phyloP scores from a whole-genome alignment of 2,888 invertebrate genomes.

The Sepioteuthis lessoniana region DNA sequence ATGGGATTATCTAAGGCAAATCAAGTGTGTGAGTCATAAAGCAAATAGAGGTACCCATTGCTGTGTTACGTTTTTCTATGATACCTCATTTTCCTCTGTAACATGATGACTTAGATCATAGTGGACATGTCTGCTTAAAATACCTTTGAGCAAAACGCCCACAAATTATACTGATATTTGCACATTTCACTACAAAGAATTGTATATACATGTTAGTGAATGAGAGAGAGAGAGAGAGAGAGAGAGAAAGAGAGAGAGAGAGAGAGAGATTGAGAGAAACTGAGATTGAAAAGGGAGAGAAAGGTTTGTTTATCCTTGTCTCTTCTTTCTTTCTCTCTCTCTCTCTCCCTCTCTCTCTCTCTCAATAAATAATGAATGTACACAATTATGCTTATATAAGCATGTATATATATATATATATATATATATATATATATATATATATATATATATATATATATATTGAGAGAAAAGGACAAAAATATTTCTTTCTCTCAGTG shows the following conservation, averaged over 20 bases:
- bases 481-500: too few species aligned
- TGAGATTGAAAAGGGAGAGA: background rate
- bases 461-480: too few species aligned
- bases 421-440: too few species aligned
- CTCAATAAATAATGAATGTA: too few species aligned
- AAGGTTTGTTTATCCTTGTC: too few species aligned
- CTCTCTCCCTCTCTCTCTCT: too few species aligned
- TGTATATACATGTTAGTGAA: too few species aligned
- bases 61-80: background rate
- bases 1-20: background rate
- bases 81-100: background rate
- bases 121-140: background rate
- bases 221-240: background rate
- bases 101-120: background rate
- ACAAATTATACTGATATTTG: background rate
- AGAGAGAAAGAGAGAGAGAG: background rate
- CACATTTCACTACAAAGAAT: background rate
- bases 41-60: background rate
- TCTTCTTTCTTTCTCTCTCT: too few species aligned
- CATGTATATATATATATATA: background rate
- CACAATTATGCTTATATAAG: too few species aligned
- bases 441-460: too few species aligned
- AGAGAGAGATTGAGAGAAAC: background rate
- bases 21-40: conserved; percentile 33
- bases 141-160: background rate